Evolutionary conservation across 2,797 vertebrate species (phyloP), one percentile per base, ranked within the genome.

Genomic region (Amblyopsis hoosieri): DNA sequence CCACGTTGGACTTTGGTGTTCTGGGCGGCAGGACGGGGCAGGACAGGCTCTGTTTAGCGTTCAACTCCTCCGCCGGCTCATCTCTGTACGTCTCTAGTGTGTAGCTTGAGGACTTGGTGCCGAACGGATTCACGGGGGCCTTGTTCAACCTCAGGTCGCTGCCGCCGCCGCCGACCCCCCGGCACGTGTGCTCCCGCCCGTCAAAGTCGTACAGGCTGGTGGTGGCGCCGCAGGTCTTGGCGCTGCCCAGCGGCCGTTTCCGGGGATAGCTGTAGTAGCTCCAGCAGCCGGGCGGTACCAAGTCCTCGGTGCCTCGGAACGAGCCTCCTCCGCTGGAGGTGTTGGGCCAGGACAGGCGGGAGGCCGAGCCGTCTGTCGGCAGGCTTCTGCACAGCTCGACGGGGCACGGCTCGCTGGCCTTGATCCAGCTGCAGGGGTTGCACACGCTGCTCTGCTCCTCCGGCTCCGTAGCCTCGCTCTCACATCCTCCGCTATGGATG

Each of bases 261-360:
- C 97, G 92, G 53, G 97, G 97, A 72, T 98, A 99, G 68, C 97
- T 99, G 81, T 97, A 98, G 83, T 95, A 95, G 85, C 97, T 99
- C 62, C 93, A 92, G 82, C 94, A 94, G 31, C 93, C 89, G 55
- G 94, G 83, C 0, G 94, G 91, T 2, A 92, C 85, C 59, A 96
- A 96, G 56, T 97, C 95, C 0, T 89, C 94, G 68, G 80, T 80
- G 66, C 92, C 89, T 66, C 83, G 90, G 11, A 89, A 91, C 55
- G 3, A 29, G 3, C 97, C 95, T 4, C 84, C 90, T 74, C 92
- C 93, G 3, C 91, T 95, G 78, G 94, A 95, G 84, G 93, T 91
- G 71, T 97, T 98, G 14, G 97, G 97, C 97, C 97, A 99, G 0
- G 97, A 99, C 55, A 98, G 87, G 62, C 97, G 90, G 0, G 91